Evolutionary conservation across 2,888 invertebrate species (phyloP), one percentile per base, ranked within the genome.

Genomic region (Xestia sexstrigata): DNA sequence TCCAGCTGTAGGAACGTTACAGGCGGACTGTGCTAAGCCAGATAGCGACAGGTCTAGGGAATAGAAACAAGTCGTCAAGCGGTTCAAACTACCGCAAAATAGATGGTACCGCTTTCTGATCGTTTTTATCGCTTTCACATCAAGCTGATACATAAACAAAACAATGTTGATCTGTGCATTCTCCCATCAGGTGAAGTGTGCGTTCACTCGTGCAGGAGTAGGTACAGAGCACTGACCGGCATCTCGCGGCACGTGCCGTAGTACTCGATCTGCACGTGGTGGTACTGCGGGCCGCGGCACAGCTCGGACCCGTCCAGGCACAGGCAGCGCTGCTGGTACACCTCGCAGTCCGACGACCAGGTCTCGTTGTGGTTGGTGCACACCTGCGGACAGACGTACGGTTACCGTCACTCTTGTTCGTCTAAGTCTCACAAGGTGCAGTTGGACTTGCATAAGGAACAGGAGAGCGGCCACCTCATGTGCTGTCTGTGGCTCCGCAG

Each of bases 331-430:
- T 99, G 98, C 86, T 98, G 98, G 96, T 99, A 99, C 87, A 99
- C 98, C 91, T 99, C 98, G 95, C 99, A 99, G 95, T 99, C 99
- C 20, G 99, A 99, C 74, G 97, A 96, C 98, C 99, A 99, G 0
- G 99, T 99, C 96, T 99, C 98, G 95, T 99, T 99, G 96, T 98
- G 98, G 95, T 99, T 99, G 80, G 99, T 99, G 97, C 99, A 99
- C 76, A 98, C 98, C 98, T 98, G 92, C 67, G 17, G 15, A 49
- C n/a, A 63, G 13, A 26, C 30, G 13, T 17, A 17, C 20, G 30
- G 9, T 20, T 60, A 15, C 39, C 35, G 8, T 26, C 7, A 30
- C 15, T 39, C 63, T 23, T 63, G 13, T 23, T 63, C 62, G 39
- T 6, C 63, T 11, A 0, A 15, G 1, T 7, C n/a, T 13, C 30